phyloP scores from a whole-genome alignment of 2,888 invertebrate genomes.

The Hanleya hanleyi region DNA sequence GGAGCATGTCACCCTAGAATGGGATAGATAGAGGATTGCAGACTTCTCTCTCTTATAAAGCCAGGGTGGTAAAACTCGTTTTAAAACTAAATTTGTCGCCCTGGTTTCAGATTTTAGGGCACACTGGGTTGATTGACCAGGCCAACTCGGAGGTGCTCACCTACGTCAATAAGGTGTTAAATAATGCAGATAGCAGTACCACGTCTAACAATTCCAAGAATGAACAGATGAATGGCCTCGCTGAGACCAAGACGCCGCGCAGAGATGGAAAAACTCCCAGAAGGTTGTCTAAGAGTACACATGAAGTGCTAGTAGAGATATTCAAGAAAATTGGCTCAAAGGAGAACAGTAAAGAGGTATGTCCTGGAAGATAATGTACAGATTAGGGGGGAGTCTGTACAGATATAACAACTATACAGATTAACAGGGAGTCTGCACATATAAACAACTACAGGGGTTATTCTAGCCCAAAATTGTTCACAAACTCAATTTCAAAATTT shows the following conservation, averaged over 20 bases:
- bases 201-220: constrained; percentile 42
- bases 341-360: constrained; percentile 82
- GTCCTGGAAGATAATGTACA: too few relatives aligned
- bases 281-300: constrained; percentile 84
- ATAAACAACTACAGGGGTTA: too few relatives aligned
- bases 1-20: too few relatives aligned
- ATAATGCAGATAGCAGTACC: constrained; percentile 39
- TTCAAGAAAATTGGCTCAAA: constrained; percentile 93
- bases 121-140: constrained; percentile 76
- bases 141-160: constrained; percentile 89
- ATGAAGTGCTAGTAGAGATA: constrained; percentile 90
- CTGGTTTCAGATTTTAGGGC: constrained; percentile 83
- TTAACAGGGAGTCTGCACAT: too few relatives aligned
- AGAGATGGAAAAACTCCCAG: constrained; percentile 54
- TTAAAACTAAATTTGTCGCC: too few relatives aligned
- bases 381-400: too few relatives aligned
- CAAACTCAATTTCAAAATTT: too few relatives aligned
- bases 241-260: constrained; percentile 40
- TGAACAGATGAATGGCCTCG: constrained; percentile 38
- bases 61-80: too few relatives aligned
- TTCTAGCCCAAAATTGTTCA: too few relatives aligned
- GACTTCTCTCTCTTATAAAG: too few relatives aligned
- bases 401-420: too few relatives aligned
- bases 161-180: constrained; percentile 81
- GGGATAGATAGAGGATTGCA: too few relatives aligned